These are phyloP conservation scores for Dryomyza anilis DNA, from an alignment of 2,888 invertebrate species.

Conservation along the genomic window DNA sequence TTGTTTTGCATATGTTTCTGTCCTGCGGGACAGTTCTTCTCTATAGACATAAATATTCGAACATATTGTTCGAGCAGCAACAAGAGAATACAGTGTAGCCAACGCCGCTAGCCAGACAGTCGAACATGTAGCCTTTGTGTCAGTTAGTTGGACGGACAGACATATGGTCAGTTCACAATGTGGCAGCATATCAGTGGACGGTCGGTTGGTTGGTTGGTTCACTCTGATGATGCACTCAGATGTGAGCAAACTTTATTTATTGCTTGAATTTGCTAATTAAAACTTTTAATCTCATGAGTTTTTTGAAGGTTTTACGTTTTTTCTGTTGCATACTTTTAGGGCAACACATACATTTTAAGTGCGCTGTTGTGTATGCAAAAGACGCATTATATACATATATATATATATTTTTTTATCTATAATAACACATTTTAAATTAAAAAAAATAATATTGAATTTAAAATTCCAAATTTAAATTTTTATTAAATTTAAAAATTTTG, in stretches of 20 bases:
- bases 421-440: too few relatives aligned
- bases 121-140: too few relatives aligned
- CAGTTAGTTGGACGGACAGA: background rate
- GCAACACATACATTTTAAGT: background rate
- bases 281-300: constrained; percentile 23
- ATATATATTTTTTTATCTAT: too few relatives aligned
- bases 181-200: background rate
- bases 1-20: background rate
- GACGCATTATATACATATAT: too few relatives aligned
- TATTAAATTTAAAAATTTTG: too few relatives aligned
- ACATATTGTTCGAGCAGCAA: constrained; percentile 12
- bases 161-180: background rate
- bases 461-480: too few relatives aligned
- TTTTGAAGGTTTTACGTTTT: constrained; percentile 5
- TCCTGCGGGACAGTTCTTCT: background rate
- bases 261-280: constrained; percentile 30
- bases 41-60: constrained; percentile 14
- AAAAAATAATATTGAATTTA: too few relatives aligned
- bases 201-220: too few relatives aligned
- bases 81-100: background rate
- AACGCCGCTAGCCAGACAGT: background rate
- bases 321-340: constrained; percentile 14
- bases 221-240: constrained; percentile 3
- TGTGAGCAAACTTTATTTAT: constrained; percentile 13
- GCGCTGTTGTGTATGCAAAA: too few relatives aligned